A percentile compares a stretch with the other conserved stretches of the same genome.
Conservation (phyloP, 2,888 invertebrate genomes). For the Ethmia dodecea region DNA sequence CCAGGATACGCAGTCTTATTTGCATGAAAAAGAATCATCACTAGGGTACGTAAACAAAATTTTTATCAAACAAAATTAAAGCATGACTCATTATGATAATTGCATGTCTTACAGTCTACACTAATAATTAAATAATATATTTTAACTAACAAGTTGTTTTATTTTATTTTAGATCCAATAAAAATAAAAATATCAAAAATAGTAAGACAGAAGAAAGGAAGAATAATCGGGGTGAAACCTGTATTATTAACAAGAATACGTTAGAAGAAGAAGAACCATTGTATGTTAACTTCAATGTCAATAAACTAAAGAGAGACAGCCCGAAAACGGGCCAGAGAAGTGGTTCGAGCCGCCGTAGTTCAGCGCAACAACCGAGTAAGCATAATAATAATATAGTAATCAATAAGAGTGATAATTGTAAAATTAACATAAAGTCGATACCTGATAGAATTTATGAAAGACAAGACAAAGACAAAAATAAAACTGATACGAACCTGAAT, state of each 20-base stretch:
- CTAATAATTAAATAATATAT: no score
- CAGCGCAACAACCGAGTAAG: constrained; percentile 1
- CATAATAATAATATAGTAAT: neutral
- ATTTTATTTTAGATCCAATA: no score
- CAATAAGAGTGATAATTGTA: no score
- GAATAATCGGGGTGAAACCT: neutral
- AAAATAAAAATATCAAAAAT: no score
- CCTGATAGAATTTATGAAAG: constrained; percentile 8
- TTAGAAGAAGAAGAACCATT: constrained; percentile 18
- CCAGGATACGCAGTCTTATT: no score
- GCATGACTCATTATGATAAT: no score
- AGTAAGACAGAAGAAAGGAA: constrained; percentile 9
- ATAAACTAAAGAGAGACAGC: constrained; percentile 17
- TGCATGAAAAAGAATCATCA: no score
- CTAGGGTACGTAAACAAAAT: no score
- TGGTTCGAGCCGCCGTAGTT: constrained; percentile 1
- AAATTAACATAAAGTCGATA: neutral
- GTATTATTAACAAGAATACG: constrained; percentile 14
- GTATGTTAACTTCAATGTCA: constrained; percentile 1
- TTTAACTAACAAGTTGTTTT: no score
- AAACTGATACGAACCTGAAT: constrained; percentile 1
- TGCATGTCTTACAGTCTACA: no score
- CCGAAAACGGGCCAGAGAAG: neutral
- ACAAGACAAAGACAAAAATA: constrained; percentile 6
- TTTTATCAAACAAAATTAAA: no score